These are phyloP conservation scores for Cynodonichthys magdalenae DNA, from an alignment of 2,797 vertebrate genomes.

Conservation along the genomic window DNA sequence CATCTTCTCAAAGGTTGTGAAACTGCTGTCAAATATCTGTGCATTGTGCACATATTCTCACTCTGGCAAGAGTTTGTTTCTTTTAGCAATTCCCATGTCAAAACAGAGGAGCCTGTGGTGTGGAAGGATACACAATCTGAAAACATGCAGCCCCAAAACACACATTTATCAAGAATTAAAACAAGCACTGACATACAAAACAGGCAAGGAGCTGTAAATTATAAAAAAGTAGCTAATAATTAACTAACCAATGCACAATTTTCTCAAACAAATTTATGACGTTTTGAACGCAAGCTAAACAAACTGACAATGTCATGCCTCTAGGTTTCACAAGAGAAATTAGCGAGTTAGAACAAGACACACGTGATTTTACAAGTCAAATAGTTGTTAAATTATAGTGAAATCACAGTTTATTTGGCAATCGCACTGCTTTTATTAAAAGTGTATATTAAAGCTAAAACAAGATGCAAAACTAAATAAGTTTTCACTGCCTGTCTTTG, in stretches of 20 bases:
- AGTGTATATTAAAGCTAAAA: background rate
- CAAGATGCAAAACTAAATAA: background rate
- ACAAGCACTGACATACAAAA: background rate
- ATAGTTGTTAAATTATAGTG: background rate
- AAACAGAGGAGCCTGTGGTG: slow-evolving; percentile 11
- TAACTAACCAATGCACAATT: background rate
- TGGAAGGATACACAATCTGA: background rate
- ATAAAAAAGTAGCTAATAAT: background rate
- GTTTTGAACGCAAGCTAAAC: slow-evolving; percentile 17
- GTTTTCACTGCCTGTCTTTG: background rate
- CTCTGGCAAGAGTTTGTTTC: slow-evolving; percentile 22
- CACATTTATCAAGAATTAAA: slow-evolving; percentile 1
- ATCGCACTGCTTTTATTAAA: background rate
- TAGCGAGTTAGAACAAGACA: slow-evolving; percentile 6
- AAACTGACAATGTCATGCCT: slow-evolving; percentile 24
- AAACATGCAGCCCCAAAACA: slow-evolving; percentile 6
- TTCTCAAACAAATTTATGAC: background rate
- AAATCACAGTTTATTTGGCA: background rate
- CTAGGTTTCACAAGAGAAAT: slow-evolving; percentile 22
- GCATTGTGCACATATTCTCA: slow-evolving; percentile 12
- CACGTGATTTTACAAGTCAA: background rate
- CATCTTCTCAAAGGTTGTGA: slow-evolving; percentile 53
- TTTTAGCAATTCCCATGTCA: slow-evolving; percentile 25
- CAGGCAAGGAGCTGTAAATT: background rate
- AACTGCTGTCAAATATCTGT: slow-evolving; percentile 46